Evolutionary conservation across 1,140 invertebrate species (phyloP).

Genomic region (Pararge aegeria): DNA sequence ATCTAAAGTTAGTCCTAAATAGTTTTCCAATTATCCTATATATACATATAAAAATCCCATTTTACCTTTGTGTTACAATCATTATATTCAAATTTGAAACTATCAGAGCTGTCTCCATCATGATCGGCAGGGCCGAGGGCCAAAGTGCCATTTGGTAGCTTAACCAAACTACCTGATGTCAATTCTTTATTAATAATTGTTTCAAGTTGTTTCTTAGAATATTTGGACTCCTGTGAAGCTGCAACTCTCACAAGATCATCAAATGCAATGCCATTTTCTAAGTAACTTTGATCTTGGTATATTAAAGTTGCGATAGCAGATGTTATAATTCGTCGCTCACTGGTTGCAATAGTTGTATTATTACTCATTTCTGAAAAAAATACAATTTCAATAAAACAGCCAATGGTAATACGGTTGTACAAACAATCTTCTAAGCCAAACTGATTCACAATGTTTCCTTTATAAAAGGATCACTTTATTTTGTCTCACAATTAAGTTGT

Average conservation of each 20-base stretch:
- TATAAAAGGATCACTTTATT: too few species aligned
- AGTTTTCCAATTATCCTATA: too few species aligned
- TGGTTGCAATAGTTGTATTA: conserved; percentile 45
- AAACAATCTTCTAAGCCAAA: too few species aligned
- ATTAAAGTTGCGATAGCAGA: conserved; percentile 85
- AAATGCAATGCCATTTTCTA: conserved; percentile 85
- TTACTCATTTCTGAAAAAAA: conserved; percentile 59
- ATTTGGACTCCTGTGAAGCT: conserved; percentile 82
- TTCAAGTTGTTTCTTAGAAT: conserved; percentile 83
- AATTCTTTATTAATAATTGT: conserved; percentile 85
- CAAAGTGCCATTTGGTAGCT: conserved; percentile 84
- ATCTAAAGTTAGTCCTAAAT: too few species aligned
- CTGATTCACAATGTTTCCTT: too few species aligned
- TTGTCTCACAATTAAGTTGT: too few species aligned
- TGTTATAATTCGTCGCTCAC: conserved; percentile 80
- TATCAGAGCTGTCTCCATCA: conserved; percentile 72
- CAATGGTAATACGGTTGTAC: too few species aligned
- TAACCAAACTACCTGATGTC: conserved; percentile 83
- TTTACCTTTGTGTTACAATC: conserved; percentile 71
- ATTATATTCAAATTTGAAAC: conserved; percentile 70
- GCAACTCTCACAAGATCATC: conserved; percentile 83
- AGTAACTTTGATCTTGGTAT: conserved; percentile 85
- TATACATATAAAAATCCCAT: conserved; percentile 6
- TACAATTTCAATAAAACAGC: neutral
- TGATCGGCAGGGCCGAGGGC: conserved; percentile 81